A percentile compares a stretch with the other conserved stretches of the same genome.
phyloP scores from a whole-genome alignment of 2,113 vertebrate genomes.

The Prionailurus bengalensis region DNA sequence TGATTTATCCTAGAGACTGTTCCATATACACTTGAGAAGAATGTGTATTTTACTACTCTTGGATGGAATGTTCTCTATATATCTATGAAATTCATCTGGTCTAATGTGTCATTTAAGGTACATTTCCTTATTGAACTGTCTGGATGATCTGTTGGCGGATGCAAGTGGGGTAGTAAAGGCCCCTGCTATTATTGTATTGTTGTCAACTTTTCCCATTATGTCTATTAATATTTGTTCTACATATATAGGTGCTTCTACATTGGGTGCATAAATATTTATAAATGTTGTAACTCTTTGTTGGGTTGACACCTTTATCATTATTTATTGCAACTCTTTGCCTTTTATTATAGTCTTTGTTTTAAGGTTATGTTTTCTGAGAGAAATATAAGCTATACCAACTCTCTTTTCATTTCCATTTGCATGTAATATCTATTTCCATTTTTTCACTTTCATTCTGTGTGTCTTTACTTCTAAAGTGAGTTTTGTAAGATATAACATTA shows the following conservation, averaged over 20 bases:
- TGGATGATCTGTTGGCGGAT: neutral
- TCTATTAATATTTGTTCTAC: neutral
- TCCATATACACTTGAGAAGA: neutral
- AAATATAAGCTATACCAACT: neutral
- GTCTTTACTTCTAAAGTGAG: neutral
- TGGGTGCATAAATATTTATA: neutral
- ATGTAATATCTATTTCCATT: neutral
- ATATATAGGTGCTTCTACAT: neutral
- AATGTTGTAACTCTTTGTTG: neutral
- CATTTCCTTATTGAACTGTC: neutral
- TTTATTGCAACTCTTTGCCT: neutral
- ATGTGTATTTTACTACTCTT: neutral
- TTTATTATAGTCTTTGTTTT: neutral
- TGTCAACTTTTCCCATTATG: neutral
- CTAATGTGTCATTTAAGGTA: neutral
- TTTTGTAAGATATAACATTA: neutral
- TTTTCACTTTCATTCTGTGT: neutral
- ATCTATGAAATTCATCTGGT: neutral
- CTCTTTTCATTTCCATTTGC: neutral
- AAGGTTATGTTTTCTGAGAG: neutral
- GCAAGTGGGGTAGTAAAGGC: neutral
- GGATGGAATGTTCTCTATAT: neutral
- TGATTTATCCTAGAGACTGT: neutral
- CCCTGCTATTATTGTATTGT: neutral
- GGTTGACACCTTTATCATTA: neutral